Evolutionary conservation across 2,888 invertebrate species (phyloP).

Genomic region (Scaptodrosophila latifasciaeformis): DNA sequence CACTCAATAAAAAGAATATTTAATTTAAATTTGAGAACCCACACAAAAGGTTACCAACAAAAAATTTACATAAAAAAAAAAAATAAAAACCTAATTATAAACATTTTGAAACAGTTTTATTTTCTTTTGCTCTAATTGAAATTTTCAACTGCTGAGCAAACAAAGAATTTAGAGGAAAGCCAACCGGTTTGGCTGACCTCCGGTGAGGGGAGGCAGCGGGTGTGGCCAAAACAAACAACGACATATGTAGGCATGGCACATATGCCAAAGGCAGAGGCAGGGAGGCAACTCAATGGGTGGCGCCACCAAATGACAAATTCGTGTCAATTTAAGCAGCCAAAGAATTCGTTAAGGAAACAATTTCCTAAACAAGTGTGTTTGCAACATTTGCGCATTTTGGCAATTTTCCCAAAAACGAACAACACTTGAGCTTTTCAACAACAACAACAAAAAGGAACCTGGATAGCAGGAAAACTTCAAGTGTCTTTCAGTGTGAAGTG

Average conservation of each 20-base stretch:
- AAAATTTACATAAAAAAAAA: no score
- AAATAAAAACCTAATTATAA: conserved; percentile 62
- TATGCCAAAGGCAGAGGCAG: background rate
- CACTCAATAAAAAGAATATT: conserved; percentile 45
- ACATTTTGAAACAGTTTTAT: conserved; percentile 46
- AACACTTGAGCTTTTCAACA: conserved; percentile 2
- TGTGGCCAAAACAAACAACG: conserved; percentile 52
- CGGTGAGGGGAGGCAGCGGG: conserved; percentile 24
- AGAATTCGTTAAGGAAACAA: conserved; percentile 49
- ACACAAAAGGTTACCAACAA: conserved; percentile 12
- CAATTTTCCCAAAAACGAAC: conserved; percentile 50
- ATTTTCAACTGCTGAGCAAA: conserved; percentile 58
- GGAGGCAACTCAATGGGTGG: conserved; percentile 27
- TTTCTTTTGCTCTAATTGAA: conserved; percentile 49
- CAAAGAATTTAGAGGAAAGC: conserved; percentile 26
- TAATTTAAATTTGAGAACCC: conserved; percentile 49
- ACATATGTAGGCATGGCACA: conserved; percentile 41
- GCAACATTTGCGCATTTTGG: conserved; percentile 50
- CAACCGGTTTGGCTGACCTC: background rate
- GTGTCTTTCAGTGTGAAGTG: conserved; percentile 25
- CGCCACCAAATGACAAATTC: conserved; percentile 55
- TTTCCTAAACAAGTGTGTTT: no score
- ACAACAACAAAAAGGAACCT: no score
- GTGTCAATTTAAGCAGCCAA: conserved; percentile 46
- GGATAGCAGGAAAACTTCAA: conserved; percentile 24